Conservation (phyloP, 2,888 invertebrate species). For the Cheilosia pagana region DNA sequence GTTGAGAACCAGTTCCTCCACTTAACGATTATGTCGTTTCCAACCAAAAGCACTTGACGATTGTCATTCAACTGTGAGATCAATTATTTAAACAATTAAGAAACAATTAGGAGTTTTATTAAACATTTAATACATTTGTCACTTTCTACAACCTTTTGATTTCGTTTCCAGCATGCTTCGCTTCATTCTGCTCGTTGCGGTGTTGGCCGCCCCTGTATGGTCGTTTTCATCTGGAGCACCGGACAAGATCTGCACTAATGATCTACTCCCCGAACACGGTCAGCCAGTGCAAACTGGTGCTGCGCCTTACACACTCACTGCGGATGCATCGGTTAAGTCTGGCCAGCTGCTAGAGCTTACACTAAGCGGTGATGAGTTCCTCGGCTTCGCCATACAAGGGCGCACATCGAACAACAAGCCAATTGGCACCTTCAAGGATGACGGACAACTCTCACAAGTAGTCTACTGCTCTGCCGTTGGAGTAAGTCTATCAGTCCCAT, state of each 20-base stretch:
- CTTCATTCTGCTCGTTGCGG: slow-evolving; percentile 77
- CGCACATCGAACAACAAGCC: slow-evolving; percentile 85
- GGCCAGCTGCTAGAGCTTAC: slow-evolving; percentile 83
- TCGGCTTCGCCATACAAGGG: slow-evolving; percentile 88
- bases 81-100: neutral
- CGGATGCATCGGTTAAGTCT: slow-evolving; percentile 82
- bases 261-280: slow-evolving; percentile 88
- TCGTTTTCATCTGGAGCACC: slow-evolving; percentile 88
- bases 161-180: slow-evolving; percentile 78
- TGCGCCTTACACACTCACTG: slow-evolving; percentile 86
- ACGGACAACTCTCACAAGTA: slow-evolving; percentile 83
- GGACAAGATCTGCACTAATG: slow-evolving; percentile 85
- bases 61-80: slow-evolving; percentile 11
- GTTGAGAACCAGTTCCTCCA: slow-evolving; percentile 34
- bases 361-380: slow-evolving; percentile 85
- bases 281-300: slow-evolving; percentile 84
- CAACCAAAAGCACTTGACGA: neutral
- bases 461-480: slow-evolving; percentile 79
- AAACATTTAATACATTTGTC: neutral
- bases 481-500: slow-evolving; percentile 76
- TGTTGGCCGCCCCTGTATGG: slow-evolving; percentile 79
- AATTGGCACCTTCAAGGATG: slow-evolving; percentile 87
- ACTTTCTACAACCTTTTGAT: neutral
- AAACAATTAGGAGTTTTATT: neutral
- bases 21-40: slow-evolving; percentile 30